Conservation (phyloP, 2,797 vertebrate genomes). For the Alcedo quadribrachys region DNA sequence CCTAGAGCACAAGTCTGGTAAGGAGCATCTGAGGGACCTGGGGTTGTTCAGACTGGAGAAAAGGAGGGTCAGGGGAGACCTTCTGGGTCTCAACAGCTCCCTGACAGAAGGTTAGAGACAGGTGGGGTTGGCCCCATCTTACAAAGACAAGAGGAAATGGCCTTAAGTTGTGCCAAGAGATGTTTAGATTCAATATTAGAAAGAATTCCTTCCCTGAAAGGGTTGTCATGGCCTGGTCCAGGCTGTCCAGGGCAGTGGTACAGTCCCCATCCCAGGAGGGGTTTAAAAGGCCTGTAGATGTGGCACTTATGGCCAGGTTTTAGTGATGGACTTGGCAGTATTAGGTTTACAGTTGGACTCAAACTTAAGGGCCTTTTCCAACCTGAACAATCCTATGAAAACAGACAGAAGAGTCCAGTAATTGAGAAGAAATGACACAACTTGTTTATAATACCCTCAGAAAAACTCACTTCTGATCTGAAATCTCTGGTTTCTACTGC, state of each 20-base stretch:
- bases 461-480: neutral
- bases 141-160: neutral
- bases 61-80: neutral
- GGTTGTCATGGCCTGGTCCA: neutral
- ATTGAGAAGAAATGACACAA: neutral
- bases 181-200: neutral
- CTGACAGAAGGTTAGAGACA: neutral
- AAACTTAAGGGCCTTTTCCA: neutral
- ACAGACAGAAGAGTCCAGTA: neutral
- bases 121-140: neutral
- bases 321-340: neutral
- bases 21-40: neutral
- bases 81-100: neutral
- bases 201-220: neutral
- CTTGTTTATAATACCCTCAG: neutral
- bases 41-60: neutral
- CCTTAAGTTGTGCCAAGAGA: neutral
- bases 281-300: neutral
- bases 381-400: neutral
- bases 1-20: neutral
- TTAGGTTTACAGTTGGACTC: neutral
- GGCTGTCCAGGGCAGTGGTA: neutral
- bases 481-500: neutral
- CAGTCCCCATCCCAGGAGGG: accelerated
- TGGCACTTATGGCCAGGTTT: neutral